These are phyloP conservation scores for Neoniphon sammara DNA, from an alignment of 2,797 vertebrate genomes.

Conservation along the genomic window DNA sequence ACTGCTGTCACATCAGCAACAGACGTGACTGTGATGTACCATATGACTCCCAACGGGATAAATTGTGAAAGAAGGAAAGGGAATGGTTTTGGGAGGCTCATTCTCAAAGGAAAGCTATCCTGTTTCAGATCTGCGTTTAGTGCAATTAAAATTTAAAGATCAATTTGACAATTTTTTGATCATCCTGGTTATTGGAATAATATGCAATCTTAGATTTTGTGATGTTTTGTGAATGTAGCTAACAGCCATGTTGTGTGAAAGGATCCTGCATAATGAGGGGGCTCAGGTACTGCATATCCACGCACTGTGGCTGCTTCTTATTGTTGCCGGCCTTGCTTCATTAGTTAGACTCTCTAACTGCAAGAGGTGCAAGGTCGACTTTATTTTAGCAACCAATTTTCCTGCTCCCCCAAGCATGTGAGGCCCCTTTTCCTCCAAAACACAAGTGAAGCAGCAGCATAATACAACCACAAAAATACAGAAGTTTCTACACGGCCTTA, in stretches of 20 bases:
- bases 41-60: not conserved
- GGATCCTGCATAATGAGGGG: slow-evolving; percentile 29
- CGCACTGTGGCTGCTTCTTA: slow-evolving; percentile 38
- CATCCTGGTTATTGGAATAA: slow-evolving; percentile 10
- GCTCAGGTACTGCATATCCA: slow-evolving; percentile 57
- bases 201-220: not conserved
- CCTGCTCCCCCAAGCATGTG: slow-evolving; percentile 68
- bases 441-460: not conserved
- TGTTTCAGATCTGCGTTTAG: not conserved
- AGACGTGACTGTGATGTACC: not conserved
- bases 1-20: not conserved
- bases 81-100: too few relatives aligned
- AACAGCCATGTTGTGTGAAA: slow-evolving; percentile 32
- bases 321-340: slow-evolving; percentile 69
- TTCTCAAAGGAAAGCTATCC: not conserved
- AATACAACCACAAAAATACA: slow-evolving; percentile 4
- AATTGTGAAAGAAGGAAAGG: not conserved
- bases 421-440: slow-evolving; percentile 36
- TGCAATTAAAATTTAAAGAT: not conserved
- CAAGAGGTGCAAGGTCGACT: slow-evolving; percentile 70
- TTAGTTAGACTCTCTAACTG: slow-evolving; percentile 70
- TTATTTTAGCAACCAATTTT: slow-evolving; percentile 74
- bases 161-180: slow-evolving; percentile 8
- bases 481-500: not conserved
- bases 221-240: not conserved